Evolutionary conservation across 2,113 vertebrate genomes (phyloP).

Genomic region (Silurus meridionalis): DNA sequence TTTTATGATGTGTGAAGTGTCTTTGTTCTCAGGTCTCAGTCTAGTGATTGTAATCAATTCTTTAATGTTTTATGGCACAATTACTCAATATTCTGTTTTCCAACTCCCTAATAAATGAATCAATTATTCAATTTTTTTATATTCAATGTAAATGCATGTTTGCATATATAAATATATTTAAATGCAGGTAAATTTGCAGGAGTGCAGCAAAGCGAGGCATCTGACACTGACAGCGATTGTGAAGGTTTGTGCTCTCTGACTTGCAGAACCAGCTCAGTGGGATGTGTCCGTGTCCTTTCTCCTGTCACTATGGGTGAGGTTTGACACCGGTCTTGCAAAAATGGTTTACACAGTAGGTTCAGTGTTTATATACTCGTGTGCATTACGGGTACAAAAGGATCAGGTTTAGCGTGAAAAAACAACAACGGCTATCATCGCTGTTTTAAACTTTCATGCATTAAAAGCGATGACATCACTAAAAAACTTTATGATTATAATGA

Average conservation of each 20-base stretch:
- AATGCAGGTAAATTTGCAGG: constrained; percentile 27
- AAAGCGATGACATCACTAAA: background rate
- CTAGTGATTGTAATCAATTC: constrained; percentile 3
- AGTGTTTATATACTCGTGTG: constrained; percentile 20
- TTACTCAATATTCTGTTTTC: constrained; percentile 73
- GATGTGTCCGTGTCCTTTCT: constrained; percentile 71
- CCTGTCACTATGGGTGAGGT: constrained; percentile 71
- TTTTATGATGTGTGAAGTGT: background rate
- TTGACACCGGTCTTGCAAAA: constrained; percentile 61
- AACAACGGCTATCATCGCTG: background rate
- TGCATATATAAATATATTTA: background rate
- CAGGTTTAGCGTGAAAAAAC: background rate
- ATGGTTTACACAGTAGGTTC: constrained; percentile 51
- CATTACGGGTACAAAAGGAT: constrained; percentile 1
- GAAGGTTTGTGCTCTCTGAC: constrained; percentile 72
- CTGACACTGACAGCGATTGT: constrained; percentile 65
- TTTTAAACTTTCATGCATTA: background rate
- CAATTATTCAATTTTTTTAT: constrained; percentile 28
- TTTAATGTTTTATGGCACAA: constrained; percentile 67
- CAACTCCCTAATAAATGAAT: constrained; percentile 55
- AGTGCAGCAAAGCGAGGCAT: constrained; percentile 56
- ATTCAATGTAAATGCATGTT: background rate
- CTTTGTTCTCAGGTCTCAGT: background rate
- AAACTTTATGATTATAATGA: background rate
- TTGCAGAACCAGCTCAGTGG: constrained; percentile 78